Evolutionary conservation across 2,113 vertebrate species (phyloP), one percentile per base, ranked within the genome.

Genomic region (Acanthochromis polyacanthus): DNA sequence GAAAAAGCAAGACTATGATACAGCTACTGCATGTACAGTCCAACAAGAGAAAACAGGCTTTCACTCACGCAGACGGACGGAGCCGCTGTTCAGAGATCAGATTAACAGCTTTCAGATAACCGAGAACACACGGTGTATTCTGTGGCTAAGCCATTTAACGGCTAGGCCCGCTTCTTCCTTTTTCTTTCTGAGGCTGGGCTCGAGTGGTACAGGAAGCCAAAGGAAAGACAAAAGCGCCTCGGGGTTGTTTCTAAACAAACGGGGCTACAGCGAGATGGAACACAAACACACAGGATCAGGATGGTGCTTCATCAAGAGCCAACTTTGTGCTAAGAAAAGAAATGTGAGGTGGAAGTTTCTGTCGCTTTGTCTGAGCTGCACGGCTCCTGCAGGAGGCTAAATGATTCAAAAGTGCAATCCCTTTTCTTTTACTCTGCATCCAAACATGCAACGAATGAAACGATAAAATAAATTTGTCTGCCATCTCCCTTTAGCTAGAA

Each of bases 1-100:
- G 22, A 22, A 63, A 56, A 78, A 64, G 53, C 36, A 73, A 48
- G 46, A 71, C 50, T 72, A 79, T 80, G 75, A 22, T 83, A 82
- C 78, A 88, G 40, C 69, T 85, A 83, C 20, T 17, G 32, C 10
- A 8, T 10, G 57, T 46, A 32, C n/a, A 58, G 32, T 51, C 66
- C 25, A 25, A 65, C 59, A 63, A 53, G 59, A 66, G n/a, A 70
- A 28, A 76, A 72, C 50, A 28, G 66, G 71, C 43, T 70, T 74
- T 73, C 12, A 7, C 55, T 61, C 53, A 48, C 43, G 51, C 69
- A 64, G 65, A 61, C 57, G 71, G 80, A 87, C 53, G 20, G 74
- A 65, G 62, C 56, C 66, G 19, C 57, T 32, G 55, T 19, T 28
- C 58, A 50, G 15, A 50, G 5, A 59, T 64, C 55, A 56, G n/a